A percentile compares a stretch with the other conserved stretches of the same genome.
These are phyloP conservation scores for Limnephilus lunatus DNA, from an alignment of 2,888 invertebrate species.

Conservation along the genomic window DNA sequence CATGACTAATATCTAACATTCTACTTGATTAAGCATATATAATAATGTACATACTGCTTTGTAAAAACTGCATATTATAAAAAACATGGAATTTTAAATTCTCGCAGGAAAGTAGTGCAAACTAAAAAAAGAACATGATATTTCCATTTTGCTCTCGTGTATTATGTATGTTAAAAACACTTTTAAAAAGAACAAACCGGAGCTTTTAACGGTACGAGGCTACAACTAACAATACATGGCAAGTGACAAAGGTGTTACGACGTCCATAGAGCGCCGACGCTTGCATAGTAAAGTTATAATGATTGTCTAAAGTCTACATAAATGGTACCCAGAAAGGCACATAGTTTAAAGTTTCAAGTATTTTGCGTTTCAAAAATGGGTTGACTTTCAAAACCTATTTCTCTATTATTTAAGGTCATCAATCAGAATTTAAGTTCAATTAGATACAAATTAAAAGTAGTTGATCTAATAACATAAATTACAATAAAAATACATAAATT, in stretches of 20 bases:
- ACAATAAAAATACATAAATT: too few species aligned
- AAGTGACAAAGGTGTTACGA: neutral
- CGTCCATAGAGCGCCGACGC: neutral
- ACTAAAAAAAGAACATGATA: neutral
- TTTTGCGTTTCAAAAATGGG: neutral
- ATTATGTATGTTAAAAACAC: neutral
- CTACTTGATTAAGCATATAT: too few species aligned
- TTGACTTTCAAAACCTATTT: neutral
- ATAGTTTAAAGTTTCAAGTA: neutral
- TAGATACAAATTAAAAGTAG: too few species aligned
- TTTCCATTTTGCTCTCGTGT: neutral
- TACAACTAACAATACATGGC: neutral
- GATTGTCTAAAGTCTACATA: too few species aligned
- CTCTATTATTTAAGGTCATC: neutral
- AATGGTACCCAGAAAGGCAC: too few species aligned
- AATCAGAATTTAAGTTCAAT: neutral
- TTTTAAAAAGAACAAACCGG: too few species aligned
- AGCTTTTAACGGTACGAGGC: neutral
- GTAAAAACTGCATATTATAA: neutral
- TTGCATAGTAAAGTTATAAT: too few species aligned
- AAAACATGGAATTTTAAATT: neutral
- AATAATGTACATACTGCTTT: too few species aligned
- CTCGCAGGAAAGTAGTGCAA: neutral
- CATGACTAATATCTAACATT: too few species aligned
- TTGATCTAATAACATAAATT: too few species aligned